phyloP scores from a whole-genome alignment of 2,888 invertebrate genomes.

The Ametastegia equiseti region DNA sequence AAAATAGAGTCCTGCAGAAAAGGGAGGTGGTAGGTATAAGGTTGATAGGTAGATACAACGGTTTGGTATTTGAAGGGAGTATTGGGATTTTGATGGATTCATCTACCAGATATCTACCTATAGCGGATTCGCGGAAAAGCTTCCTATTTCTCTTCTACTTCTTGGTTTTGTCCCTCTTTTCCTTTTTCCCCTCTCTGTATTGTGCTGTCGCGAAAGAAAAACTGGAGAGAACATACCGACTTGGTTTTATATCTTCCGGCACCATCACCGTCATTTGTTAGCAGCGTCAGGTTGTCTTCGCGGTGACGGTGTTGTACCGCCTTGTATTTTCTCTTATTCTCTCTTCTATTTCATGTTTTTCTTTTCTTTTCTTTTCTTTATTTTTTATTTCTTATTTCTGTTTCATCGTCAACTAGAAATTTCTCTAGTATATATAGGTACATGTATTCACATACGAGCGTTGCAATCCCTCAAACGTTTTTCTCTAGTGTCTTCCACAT shows the following conservation, averaged over 20 bases:
- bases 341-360: background rate
- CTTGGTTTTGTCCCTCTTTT: background rate
- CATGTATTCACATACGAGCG: no score
- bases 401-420: constrained; percentile 22
- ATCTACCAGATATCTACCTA: background rate
- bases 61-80: constrained; percentile 26
- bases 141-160: constrained; percentile 19
- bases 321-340: constrained; percentile 24
- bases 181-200: background rate
- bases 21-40: no score
- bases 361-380: background rate
- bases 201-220: constrained; percentile 38
- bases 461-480: background rate
- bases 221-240: constrained; percentile 30
- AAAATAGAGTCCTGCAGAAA: background rate
- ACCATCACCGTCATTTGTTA: constrained; percentile 45
- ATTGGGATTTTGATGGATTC: constrained; percentile 43
- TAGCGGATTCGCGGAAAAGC: background rate
- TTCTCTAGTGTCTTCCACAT: background rate
- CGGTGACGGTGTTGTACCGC: constrained; percentile 35
- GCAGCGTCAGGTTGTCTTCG: constrained; percentile 45
- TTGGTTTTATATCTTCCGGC: constrained; percentile 42
- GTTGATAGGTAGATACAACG: background rate
- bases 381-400: background rate
- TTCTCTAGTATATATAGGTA: constrained; percentile 18